Base-by-base conservation (phyloP, 2,888 invertebrate genomes). In the Achlya flavicornis region DNA sequence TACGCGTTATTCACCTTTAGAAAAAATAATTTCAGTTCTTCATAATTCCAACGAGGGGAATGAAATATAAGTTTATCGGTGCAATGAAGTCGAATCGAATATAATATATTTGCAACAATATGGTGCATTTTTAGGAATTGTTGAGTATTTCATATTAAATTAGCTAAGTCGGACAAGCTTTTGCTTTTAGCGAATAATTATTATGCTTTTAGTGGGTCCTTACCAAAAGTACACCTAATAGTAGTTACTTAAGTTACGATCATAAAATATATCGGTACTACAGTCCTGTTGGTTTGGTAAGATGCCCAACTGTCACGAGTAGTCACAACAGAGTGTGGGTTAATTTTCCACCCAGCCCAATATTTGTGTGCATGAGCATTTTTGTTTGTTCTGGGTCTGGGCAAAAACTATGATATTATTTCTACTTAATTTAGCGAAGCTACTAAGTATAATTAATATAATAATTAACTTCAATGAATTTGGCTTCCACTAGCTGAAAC, bases 11-110 rank as follows among this genome's bases (percentile, higher is more conserved):
- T 53, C 53, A 53, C 53, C 53, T 53, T 53, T 53, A 10, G 10
- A 53, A 53, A 19, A 53, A 53, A 53, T 53, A n/a, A 53, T 19
- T 53, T 53, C 53, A 53, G 19, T 7, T 19, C 53, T 53, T 53
- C 8, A 48, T 48, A 7, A 6, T 53, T 16, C 53, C 19, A 19
- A n/a, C 6, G 46, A 46, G n/a, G n/a, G 10, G n/a, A n/a, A 10
- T 3, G 14, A 43, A 14, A 14, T 43, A 43, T 14, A 43, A 3
- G 12, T 14, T 43, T 43, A 14, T 43, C 43, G 14, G 4, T 43
- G 26, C 26, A 26, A 26, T 26, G 26, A 2, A 26, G 26, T 1
- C 26, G 26, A 46, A 5, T 46, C 16, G 53, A 10, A 53, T 53
- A n/a, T 48, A 16, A 8, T 16, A 10, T 19, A 14, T 10, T 8